These are phyloP conservation scores for Tauraco hartlaubi DNA, from an alignment of 2,797 vertebrate species.

Conservation along the genomic window DNA sequence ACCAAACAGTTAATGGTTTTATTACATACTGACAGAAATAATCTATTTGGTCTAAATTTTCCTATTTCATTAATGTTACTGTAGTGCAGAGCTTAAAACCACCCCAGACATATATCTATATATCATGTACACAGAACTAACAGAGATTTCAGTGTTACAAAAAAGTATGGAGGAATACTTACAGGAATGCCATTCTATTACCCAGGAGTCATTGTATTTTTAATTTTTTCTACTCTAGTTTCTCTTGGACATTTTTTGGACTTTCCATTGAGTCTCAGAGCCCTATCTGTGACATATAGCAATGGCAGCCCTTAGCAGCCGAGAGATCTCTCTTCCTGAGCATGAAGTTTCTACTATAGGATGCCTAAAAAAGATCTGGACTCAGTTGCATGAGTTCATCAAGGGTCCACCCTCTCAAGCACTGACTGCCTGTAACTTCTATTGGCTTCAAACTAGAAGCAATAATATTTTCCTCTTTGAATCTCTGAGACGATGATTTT, in stretches of 20 bases:
- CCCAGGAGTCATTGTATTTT: neutral
- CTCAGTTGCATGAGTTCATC: neutral
- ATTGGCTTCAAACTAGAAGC: neutral
- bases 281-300: neutral
- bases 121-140: neutral
- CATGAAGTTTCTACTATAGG: neutral
- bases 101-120: fast-evolving
- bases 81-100: neutral
- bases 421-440: neutral
- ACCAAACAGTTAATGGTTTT: neutral
- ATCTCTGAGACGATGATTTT: neutral
- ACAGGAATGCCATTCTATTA: neutral
- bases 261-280: neutral
- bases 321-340: neutral
- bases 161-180: neutral
- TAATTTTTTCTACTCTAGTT: neutral
- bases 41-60: neutral
- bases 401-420: neutral
- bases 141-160: neutral
- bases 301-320: neutral
- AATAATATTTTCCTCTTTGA: neutral
- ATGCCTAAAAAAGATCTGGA: neutral
- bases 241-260: neutral
- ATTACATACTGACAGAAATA: neutral
- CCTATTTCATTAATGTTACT: neutral